phyloP scores from a whole-genome alignment of 1,140 invertebrate genomes.

The Drosophila triauraria region DNA sequence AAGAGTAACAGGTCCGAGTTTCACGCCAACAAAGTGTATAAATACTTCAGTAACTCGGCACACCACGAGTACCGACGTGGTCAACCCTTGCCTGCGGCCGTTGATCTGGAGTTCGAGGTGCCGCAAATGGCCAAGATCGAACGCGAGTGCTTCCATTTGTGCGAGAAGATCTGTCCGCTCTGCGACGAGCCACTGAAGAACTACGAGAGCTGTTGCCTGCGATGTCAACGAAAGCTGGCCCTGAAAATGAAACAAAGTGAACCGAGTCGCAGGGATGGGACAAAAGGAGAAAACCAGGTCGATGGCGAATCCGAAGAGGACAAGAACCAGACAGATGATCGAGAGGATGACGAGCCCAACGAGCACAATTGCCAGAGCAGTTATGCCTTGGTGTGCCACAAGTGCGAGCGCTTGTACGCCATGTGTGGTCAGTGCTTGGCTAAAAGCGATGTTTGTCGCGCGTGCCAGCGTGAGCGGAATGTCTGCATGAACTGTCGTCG shows the following conservation, averaged over 20 bases:
- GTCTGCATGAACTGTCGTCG: conserved; percentile 77
- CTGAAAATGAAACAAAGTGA: conserved; percentile 60
- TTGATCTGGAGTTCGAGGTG: conserved; percentile 72
- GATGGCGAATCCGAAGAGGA: conserved; percentile 8
- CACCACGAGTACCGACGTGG: conserved; percentile 72
- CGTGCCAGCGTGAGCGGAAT: conserved; percentile 76
- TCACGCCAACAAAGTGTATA: conserved; percentile 73
- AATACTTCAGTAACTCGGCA: conserved; percentile 82
- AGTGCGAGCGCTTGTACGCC: conserved; percentile 76
- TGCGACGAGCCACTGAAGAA: conserved; percentile 76
- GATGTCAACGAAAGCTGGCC: conserved; percentile 73
- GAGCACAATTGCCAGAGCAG: conserved; percentile 59
- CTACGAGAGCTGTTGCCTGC: conserved; percentile 77
- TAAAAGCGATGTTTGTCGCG: conserved; percentile 70
- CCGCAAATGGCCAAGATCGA: conserved; percentile 70
- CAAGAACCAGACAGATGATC: conserved; percentile 11
- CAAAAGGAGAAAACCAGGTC: neutral
- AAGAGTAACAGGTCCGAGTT: conserved; percentile 18
- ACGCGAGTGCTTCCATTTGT: conserved; percentile 80
- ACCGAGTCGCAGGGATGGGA: neutral
- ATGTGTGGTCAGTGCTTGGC: conserved; percentile 68
- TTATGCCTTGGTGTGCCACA: conserved; percentile 72
- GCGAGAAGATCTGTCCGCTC: conserved; percentile 81
- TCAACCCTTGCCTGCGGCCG: conserved; percentile 56
- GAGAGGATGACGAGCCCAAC: conserved; percentile 17